Percentiles rank a stretch among this genome's conserved stretches.
Evolutionary conservation across 64 coral and sea anemone genomes (phyloP).

Genomic region (Pocillopora verrucosa): DNA sequence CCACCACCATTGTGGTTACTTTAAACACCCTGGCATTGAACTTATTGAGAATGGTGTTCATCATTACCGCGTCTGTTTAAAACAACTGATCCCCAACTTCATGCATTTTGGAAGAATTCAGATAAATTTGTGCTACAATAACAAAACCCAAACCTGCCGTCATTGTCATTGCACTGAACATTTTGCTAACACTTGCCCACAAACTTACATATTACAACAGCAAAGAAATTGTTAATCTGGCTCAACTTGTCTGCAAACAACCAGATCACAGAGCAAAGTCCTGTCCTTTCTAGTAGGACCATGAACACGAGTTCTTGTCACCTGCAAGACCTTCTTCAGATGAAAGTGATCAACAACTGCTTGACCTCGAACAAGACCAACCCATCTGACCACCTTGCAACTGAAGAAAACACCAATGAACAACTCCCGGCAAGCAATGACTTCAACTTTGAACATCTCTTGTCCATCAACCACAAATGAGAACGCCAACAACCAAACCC

Average conservation of each 20-base stretch:
- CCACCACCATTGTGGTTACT: no score
- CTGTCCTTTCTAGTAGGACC: not conserved
- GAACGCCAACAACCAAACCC: no score
- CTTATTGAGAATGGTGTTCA: not conserved
- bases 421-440: no score
- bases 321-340: no score
- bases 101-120: not conserved
- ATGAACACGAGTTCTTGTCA: no score
- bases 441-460: no score
- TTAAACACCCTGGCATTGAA: no score
- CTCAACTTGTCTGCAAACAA: not conserved
- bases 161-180: not conserved
- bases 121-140: not conserved
- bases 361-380: no score
- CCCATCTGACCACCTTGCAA: no score
- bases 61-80: not conserved
- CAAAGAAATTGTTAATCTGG: not conserved
- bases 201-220: not conserved
- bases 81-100: not conserved
- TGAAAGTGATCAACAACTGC: no score
- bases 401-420: no score
- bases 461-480: no score
- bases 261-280: not conserved
- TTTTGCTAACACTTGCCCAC: not conserved
- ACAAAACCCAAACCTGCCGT: not conserved